Conservation (phyloP, 1,140 invertebrate genomes). For the Caenorhabditis latens region DNA sequence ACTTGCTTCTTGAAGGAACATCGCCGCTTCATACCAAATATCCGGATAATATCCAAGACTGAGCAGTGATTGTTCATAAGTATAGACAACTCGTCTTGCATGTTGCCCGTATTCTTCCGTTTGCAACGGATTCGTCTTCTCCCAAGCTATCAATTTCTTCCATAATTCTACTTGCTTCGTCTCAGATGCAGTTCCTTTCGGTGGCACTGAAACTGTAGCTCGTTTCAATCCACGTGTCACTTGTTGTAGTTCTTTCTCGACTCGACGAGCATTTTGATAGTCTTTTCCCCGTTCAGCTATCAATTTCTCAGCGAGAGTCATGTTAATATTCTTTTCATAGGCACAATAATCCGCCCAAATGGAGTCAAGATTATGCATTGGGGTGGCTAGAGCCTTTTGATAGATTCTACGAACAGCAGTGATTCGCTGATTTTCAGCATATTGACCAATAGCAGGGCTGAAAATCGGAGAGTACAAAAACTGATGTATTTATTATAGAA, state of each 20-base stretch:
- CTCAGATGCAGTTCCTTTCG: constrained; percentile 40
- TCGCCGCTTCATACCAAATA: constrained; percentile 97
- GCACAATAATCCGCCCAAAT: constrained; percentile 95
- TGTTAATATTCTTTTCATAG: constrained; percentile 90
- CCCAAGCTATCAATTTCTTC: constrained; percentile 98
- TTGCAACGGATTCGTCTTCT: constrained; percentile 93
- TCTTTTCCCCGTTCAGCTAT: constrained; percentile 90
- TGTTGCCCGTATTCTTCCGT: constrained; percentile 94
- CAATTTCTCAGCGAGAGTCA: constrained; percentile 95
- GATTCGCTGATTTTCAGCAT: constrained; percentile 99
- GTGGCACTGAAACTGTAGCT: constrained; percentile 81
- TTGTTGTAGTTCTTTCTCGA: constrained; percentile 85
- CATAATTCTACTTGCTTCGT: constrained; percentile 84
- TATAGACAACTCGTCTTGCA: constrained; percentile 95
- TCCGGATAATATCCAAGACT: constrained; percentile 97
- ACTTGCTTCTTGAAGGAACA: constrained; percentile 93
- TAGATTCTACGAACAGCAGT: constrained; percentile 96
- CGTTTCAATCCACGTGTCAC: constrained; percentile 93
- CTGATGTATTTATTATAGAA: not conserved
- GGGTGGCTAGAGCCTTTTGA: constrained; percentile 93
- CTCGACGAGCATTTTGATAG: constrained; percentile 89
- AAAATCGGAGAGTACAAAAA: constrained; percentile 56
- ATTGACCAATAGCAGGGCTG: constrained; percentile 93
- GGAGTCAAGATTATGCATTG: constrained; percentile 96
- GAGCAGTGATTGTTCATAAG: constrained; percentile 95